Evolutionary conservation across 37 sponge, comb jelly and placozoan species (phyloP).

Genomic region (Bolinopsis microptera): DNA sequence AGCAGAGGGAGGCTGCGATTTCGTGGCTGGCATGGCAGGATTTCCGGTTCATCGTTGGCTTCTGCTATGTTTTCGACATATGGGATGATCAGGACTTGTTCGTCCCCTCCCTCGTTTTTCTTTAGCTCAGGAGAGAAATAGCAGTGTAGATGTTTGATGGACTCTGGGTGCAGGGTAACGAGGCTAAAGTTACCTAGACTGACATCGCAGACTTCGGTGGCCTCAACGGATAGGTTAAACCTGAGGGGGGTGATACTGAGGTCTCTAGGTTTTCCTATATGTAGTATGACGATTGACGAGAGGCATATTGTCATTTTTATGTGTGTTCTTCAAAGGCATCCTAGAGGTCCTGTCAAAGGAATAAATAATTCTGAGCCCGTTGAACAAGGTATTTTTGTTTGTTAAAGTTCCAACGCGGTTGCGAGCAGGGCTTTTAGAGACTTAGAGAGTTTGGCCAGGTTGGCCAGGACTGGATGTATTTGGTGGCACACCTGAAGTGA

Average conservation of each 20-base stretch:
- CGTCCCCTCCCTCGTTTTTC: not conserved
- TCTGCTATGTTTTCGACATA: not conserved
- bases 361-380: not conserved
- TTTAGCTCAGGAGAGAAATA: not conserved
- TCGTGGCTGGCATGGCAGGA: no score
- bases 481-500: no score
- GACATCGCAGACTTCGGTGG: not conserved
- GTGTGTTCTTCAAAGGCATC: not conserved
- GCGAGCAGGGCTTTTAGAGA: no score
- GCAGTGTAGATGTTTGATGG: not conserved
- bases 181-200: not conserved
- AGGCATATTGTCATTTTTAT: not conserved
- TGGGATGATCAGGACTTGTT: not conserved
- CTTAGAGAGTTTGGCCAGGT: no score
- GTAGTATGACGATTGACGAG: not conserved
- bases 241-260: not conserved
- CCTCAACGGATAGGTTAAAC: not conserved
- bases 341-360: not conserved
- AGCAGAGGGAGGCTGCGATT: no score
- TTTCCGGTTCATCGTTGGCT: no score
- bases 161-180: not conserved
- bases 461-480: no score
- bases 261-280: not conserved
- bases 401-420: no score
- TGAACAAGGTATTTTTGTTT: no score